These are phyloP conservation scores for Heliconius aoede DNA, from an alignment of 2,888 invertebrate species.

Conservation along the genomic window DNA sequence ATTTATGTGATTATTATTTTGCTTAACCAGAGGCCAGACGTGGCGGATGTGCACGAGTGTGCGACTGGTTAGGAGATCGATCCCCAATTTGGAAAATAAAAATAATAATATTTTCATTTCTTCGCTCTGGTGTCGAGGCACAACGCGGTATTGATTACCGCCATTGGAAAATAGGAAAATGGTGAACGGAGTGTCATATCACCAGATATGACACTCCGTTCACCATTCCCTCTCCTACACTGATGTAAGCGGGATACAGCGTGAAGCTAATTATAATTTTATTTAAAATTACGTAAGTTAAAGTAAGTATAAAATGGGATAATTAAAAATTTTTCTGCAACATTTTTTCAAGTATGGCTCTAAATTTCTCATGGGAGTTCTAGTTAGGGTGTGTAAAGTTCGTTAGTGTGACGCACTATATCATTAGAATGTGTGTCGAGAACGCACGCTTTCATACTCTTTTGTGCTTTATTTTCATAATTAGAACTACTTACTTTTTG, in stretches of 20 bases:
- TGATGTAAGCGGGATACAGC: too few relatives aligned
- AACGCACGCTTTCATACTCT: slow-evolving; percentile 34
- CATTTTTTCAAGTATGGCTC: neutral
- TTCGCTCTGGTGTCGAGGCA: too few relatives aligned
- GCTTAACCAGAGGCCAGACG: neutral
- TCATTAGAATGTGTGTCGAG: slow-evolving; percentile 41
- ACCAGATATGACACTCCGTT: too few relatives aligned
- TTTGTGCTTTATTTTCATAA: slow-evolving; percentile 41
- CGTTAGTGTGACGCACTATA: slow-evolving; percentile 29
- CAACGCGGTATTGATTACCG: too few relatives aligned
- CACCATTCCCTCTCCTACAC: too few relatives aligned
- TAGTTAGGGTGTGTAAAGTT: slow-evolving; percentile 35
- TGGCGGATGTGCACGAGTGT: too few relatives aligned
- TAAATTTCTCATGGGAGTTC: slow-evolving; percentile 27
- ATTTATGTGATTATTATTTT: neutral
- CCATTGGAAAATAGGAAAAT: too few relatives aligned
- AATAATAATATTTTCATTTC: too few relatives aligned
- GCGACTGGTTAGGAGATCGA: too few relatives aligned
- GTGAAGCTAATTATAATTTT: neutral
- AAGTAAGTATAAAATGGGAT: neutral
- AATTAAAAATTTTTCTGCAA: neutral
- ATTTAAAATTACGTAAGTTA: neutral
- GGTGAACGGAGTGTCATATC: too few relatives aligned
- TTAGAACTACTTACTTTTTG: slow-evolving; percentile 28
- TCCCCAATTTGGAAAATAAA: too few relatives aligned